Base-by-base conservation (phyloP, 2,888 invertebrate genomes). In the Anthophora plumipes region DNA sequence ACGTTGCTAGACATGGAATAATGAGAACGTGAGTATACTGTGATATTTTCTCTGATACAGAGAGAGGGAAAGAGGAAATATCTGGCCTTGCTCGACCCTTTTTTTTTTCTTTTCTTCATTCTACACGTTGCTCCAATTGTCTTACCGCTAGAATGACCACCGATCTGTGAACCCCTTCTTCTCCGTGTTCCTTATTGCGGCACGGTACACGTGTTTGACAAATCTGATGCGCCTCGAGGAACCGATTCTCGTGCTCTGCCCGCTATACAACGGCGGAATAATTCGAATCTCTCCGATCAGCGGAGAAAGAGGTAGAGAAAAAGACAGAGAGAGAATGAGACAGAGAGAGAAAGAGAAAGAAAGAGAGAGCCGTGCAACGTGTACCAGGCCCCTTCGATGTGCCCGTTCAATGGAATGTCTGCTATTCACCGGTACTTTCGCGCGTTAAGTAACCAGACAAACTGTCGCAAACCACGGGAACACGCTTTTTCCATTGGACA, bases 11-110 rank as follows among this genome's bases (percentile, higher is more conserved):
- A 64, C 43, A 54, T 67, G 73, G 66, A 79, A 85, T 71, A 52
- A 87, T 87, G 87, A 87, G 75, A 78, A 87, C 78, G 87, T 87
- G 80, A 66, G 87, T 87, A 83, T 80, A n/a, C 41, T 43, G 55
- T 39, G 31, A 46, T 46, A 50, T 59, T 17, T 41, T 52, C 22
- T 12, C 12, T 46, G 41, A 50, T 17, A 25, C 14, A 41, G n/a
- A 17, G 2, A 22, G 17, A 1, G 31, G 20, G 37, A 69, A 63
- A 8, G 55, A 50, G 50, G 55, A 74, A 61, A 60, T 31, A 41
- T 31, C 70, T 50, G 73, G 63, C 79, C 72, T 72, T 69, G 72
- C 71, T 46, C 63, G 14, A 22, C 54, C 31, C 31, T 3, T 31
- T 59, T 39, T 59, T 39, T 66, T 46, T 59, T 66, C 37, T 54